phyloP scores from a whole-genome alignment of 2,888 invertebrate species.

The Anoplius nigerrimus region DNA sequence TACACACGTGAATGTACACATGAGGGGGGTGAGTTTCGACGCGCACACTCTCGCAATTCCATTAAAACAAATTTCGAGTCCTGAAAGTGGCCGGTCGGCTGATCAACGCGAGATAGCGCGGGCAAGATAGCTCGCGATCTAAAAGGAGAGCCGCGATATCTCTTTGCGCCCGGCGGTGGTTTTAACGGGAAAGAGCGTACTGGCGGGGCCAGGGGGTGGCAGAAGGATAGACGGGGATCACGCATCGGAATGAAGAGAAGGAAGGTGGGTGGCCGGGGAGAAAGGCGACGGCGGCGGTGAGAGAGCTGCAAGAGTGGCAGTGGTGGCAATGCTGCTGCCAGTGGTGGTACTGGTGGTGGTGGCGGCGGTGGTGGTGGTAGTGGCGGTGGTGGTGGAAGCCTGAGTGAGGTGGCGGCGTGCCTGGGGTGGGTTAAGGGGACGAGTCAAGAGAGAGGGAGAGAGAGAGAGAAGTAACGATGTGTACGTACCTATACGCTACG shows the following conservation, averaged over 20 bases:
- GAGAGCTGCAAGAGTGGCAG: neutral
- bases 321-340: neutral
- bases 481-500: slow-evolving; percentile 46
- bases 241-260: neutral
- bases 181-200: no score
- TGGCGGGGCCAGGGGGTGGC: no score
- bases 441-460: slow-evolving; percentile 1
- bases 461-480: slow-evolving; percentile 7
- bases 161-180: no score
- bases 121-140: no score
- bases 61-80: no score
- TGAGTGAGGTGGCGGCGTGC: neutral
- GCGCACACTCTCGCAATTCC: no score
- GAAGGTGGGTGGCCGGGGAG: neutral
- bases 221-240: neutral
- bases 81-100: no score
- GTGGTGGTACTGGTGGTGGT: neutral
- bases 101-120: no score
- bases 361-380: neutral
- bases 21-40: no score
- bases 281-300: neutral
- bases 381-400: neutral
- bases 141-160: no score
- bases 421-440: slow-evolving; percentile 1
- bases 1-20: no score